These are phyloP conservation scores for Corydoras sp. DNA, from an alignment of 2,113 vertebrate species.

Conservation along the genomic window DNA sequence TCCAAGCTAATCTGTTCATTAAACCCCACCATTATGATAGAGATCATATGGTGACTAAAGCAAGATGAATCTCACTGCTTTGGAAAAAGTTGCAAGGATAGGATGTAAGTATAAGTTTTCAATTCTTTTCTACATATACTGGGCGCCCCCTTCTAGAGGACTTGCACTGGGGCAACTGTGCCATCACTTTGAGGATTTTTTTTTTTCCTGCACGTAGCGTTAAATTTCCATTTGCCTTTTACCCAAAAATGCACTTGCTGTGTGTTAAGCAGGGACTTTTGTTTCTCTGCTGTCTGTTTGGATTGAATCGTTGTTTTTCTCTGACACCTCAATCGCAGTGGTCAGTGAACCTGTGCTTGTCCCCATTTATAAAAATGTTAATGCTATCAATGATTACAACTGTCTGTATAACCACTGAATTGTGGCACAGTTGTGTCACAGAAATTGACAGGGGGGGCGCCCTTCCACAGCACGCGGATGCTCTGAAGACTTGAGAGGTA, in stretches of 20 bases:
- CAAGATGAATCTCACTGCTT: slow-evolving; percentile 99
- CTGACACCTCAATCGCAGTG: no score
- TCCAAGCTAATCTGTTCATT: slow-evolving; percentile 99
- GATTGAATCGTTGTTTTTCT: no score
- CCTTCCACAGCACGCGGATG: slow-evolving; percentile 95
- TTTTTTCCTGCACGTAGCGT: no score
- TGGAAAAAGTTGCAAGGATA: slow-evolving; percentile 99
- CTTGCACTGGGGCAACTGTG: slow-evolving; percentile 96
- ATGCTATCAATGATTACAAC: slow-evolving; percentile 61
- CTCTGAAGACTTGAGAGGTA: slow-evolving; percentile 96
- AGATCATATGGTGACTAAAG: slow-evolving; percentile 99
- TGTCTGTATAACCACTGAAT: slow-evolving; percentile 68
- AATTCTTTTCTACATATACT: slow-evolving; percentile 94
- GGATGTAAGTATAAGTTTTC: slow-evolving; percentile 99
- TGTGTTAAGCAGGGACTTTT: no score
- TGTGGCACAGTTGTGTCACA: slow-evolving; percentile 44
- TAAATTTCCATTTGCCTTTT: no score
- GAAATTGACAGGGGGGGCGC: slow-evolving; percentile 85
- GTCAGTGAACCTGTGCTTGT: slow-evolving; percentile 68
- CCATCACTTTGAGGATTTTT: slow-evolving; percentile 1
- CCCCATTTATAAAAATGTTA: slow-evolving; percentile 55
- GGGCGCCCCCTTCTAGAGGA: slow-evolving; percentile 97
- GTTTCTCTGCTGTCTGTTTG: no score
- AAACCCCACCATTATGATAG: slow-evolving; percentile 99
- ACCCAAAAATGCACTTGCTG: no score